A percentile compares a stretch with the other conserved stretches of the same genome.
phyloP scores from a whole-genome alignment of 2,888 invertebrate genomes.

The Eilema depressum region DNA sequence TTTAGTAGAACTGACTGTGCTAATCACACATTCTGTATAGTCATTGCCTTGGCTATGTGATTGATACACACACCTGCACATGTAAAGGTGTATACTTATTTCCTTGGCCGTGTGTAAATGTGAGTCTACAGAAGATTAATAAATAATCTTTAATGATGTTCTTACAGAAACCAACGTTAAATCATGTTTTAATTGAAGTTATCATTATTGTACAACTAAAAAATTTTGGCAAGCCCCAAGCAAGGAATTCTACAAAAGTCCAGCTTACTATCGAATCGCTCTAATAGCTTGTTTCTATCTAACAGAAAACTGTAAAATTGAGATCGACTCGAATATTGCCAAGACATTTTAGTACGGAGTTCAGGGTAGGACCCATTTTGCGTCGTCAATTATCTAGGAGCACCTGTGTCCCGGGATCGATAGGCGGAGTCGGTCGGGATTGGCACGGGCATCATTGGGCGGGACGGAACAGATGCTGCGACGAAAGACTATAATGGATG shows the following conservation, averaged over 20 bases:
- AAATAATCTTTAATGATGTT: not conserved
- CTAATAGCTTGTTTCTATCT: not conserved
- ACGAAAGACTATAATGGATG: constrained; percentile 23
- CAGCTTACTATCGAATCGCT: not conserved
- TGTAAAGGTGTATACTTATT: no score
- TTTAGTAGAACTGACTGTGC: no score
- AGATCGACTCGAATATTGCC: constrained; percentile 26
- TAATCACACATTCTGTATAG: no score
- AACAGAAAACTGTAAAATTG: not conserved
- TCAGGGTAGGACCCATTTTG: constrained; percentile 49
- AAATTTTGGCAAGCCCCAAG: not conserved
- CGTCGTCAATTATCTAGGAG: constrained; percentile 67
- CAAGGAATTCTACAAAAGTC: not conserved
- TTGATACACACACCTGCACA: no score
- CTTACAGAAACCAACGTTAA: not conserved
- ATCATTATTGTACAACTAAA: not conserved
- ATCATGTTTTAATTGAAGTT: not conserved
- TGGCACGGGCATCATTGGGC: constrained; percentile 64
- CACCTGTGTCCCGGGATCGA: constrained; percentile 79
- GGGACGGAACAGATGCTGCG: constrained; percentile 64
- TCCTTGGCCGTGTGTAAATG: not conserved
- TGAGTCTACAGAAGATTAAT: not conserved
- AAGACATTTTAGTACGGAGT: constrained; percentile 46
- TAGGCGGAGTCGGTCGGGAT: constrained; percentile 76
- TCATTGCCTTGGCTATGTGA: no score